Conservation (phyloP, 2,888 invertebrate genomes). For the Volucella bombylans region DNA sequence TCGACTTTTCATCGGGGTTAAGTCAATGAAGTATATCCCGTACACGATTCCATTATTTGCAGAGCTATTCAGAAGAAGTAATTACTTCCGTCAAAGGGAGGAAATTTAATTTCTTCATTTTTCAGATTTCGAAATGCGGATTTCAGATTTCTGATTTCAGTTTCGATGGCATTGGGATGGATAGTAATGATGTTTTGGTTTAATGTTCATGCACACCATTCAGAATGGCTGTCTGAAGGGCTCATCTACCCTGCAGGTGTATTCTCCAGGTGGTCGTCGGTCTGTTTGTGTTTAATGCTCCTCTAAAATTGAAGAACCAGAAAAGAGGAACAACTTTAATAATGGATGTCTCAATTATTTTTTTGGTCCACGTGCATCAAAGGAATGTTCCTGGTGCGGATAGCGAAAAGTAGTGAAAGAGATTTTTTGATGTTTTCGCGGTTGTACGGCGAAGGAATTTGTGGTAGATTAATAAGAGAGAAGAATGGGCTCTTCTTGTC, state of each 20-base stretch:
- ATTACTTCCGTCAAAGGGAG: slow-evolving; percentile 70
- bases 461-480: too few relatives aligned
- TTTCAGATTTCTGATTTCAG: too few relatives aligned
- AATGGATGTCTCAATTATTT: slow-evolving; percentile 56
- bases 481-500: too few relatives aligned
- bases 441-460: too few relatives aligned
- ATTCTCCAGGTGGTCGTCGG: slow-evolving; percentile 30
- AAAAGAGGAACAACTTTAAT: slow-evolving; percentile 20
- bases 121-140: slow-evolving; percentile 38
- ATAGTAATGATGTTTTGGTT: neutral
- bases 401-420: too few relatives aligned
- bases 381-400: neutral
- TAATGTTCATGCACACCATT: neutral
- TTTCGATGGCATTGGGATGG: slow-evolving; percentile 50
- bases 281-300: slow-evolving; percentile 32
- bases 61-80: slow-evolving; percentile 67
- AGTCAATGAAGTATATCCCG: slow-evolving; percentile 69
- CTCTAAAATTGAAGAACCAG: neutral
- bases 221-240: slow-evolving; percentile 24
- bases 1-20: slow-evolving; percentile 54
- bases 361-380: slow-evolving; percentile 7
- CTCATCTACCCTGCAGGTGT: slow-evolving; percentile 3
- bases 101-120: slow-evolving; percentile 71
- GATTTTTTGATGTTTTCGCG: too few relatives aligned
- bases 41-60: slow-evolving; percentile 71